phyloP scores from a whole-genome alignment of 2,113 vertebrate genomes.

The Chaetops frenatus region DNA sequence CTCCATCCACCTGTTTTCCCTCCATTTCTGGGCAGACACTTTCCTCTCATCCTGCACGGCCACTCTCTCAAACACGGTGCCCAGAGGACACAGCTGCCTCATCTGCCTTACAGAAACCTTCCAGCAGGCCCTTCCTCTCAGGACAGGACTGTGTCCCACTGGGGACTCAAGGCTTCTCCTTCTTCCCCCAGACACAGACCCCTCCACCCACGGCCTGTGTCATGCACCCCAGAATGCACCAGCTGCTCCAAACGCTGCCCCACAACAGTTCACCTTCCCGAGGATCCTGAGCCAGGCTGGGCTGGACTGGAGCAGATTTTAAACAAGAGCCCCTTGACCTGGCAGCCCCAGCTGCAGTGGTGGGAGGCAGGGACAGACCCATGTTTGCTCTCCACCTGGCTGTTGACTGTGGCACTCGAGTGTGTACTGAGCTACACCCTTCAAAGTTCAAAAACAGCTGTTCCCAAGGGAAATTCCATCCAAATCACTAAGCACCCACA shows the following conservation, averaged over 20 bases:
- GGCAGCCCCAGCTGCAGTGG: neutral
- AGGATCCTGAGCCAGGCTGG: neutral
- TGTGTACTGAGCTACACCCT: neutral
- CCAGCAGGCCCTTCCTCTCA: neutral
- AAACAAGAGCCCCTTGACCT: neutral
- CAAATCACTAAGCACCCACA: neutral
- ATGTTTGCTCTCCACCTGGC: neutral
- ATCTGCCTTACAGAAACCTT: neutral
- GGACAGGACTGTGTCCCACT: neutral
- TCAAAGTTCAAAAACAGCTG: neutral
- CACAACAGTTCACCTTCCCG: neutral
- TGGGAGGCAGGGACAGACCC: neutral
- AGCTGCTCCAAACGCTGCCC: neutral
- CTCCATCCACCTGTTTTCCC: rapidly evolving
- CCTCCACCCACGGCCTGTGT: neutral
- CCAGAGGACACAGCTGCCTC: neutral
- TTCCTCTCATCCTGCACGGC: neutral
- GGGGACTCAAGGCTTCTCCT: neutral
- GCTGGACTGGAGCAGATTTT: neutral
- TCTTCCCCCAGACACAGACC: neutral
- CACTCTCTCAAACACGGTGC: neutral
- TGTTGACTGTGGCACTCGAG: neutral
- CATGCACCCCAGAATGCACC: rapidly evolving
- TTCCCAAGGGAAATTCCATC: slow-evolving; percentile 1
- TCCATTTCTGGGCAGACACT: neutral